Conservation (phyloP, 2,113 vertebrate genomes). For the Gopherus evgoodei region DNA sequence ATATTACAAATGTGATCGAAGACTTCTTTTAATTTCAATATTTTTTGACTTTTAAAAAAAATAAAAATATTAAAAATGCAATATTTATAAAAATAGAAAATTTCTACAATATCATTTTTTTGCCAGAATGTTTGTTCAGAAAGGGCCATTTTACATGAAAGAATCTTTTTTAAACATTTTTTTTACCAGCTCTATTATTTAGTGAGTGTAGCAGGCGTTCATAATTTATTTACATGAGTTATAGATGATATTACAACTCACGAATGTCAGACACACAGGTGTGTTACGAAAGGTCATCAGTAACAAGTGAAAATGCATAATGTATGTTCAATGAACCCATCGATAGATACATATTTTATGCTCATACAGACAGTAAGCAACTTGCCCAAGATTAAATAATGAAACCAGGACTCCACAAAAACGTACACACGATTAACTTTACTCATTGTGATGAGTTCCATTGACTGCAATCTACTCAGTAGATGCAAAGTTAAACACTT, state of each 20-base stretch:
- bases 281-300: conserved; percentile 72
- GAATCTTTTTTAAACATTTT: neutral
- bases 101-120: neutral
- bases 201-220: conserved; percentile 56
- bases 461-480: neutral
- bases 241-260: conserved; percentile 64
- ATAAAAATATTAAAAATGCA: neutral
- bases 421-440: neutral
- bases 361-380: neutral
- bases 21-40: neutral
- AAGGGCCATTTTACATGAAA: neutral
- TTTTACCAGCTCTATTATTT: conserved; percentile 66
- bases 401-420: fast-evolving
- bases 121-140: neutral
- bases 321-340: conserved; percentile 34
- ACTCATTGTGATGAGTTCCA: neutral
- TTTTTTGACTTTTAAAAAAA: neutral
- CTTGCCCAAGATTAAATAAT: neutral
- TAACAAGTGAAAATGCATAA: conserved; percentile 65
- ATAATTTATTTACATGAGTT: conserved; percentile 63
- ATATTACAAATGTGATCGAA: neutral
- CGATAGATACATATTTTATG: neutral
- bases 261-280: conserved; percentile 51
- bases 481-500: neutral
- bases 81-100: neutral